Conservation (phyloP, 1,140 invertebrate genomes). For the Thalassaphorura encarpata region DNA sequence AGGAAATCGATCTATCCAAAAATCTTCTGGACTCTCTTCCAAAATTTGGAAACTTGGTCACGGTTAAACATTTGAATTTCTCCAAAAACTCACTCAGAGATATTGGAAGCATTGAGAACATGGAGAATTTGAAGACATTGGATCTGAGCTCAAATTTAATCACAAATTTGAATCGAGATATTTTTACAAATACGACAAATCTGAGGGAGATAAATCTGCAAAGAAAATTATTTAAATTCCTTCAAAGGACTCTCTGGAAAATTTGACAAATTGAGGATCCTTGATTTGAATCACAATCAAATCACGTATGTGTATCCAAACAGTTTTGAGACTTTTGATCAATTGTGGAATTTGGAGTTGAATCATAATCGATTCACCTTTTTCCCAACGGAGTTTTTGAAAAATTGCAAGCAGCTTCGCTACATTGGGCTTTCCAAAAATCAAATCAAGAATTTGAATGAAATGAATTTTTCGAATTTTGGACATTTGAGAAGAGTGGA, state of each 20-base stretch:
- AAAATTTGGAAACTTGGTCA: slow-evolving; percentile 22
- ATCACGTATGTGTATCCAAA: slow-evolving; percentile 66
- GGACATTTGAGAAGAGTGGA: slow-evolving; percentile 56
- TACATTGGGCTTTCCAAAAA: slow-evolving; percentile 64
- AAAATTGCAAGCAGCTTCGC: slow-evolving; percentile 55
- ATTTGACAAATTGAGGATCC: slow-evolving; percentile 45
- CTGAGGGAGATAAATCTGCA: slow-evolving; percentile 36
- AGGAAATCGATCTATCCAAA: slow-evolving; percentile 32
- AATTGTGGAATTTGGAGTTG: slow-evolving; percentile 55
- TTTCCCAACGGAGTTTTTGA: slow-evolving; percentile 62
- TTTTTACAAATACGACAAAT: slow-evolving; percentile 35
- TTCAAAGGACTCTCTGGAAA: slow-evolving; percentile 60
- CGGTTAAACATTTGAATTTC: slow-evolving; percentile 21
- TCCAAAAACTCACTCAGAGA: slow-evolving; percentile 24
- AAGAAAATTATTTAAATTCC: slow-evolving; percentile 53
- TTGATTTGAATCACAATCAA: slow-evolving; percentile 65
- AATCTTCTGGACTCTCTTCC: slow-evolving; percentile 33
- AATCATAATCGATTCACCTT: slow-evolving; percentile 64
- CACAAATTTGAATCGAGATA: slow-evolving; percentile 33
- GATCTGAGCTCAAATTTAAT: slow-evolving; percentile 55
- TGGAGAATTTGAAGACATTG: slow-evolving; percentile 50
- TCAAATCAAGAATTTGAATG: slow-evolving; percentile 61
- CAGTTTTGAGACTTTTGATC: slow-evolving; percentile 68
- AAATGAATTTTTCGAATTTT: slow-evolving; percentile 71
- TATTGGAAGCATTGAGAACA: slow-evolving; percentile 30